Evolutionary conservation across 2,888 invertebrate genomes (phyloP).

Genomic region (Morpho helenor): DNA sequence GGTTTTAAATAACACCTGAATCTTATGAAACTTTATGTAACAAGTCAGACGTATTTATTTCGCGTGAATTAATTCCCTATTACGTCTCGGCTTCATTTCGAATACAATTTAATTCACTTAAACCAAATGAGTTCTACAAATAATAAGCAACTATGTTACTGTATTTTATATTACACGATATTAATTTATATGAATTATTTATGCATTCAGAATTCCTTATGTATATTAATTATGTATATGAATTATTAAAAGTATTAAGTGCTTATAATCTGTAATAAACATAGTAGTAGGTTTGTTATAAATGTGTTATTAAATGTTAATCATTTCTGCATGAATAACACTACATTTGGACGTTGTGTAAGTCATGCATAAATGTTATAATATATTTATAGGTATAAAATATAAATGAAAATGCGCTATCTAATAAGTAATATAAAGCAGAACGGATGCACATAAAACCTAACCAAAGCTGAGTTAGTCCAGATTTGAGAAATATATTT

Average conservation of each 20-base stretch:
- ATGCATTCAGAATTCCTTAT: constrained; percentile 19
- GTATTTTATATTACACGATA: constrained; percentile 20
- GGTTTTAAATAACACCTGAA: constrained; percentile 57
- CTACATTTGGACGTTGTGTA: background rate
- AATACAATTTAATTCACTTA: constrained; percentile 4
- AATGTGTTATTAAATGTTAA: constrained; percentile 8
- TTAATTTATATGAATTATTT: constrained; percentile 21
- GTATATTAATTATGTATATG: constrained; percentile 14
- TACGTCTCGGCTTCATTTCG: constrained; percentile 4
- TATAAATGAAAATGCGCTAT: constrained; percentile 11
- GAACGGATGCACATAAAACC: constrained; percentile 26
- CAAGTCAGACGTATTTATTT: constrained; percentile 15
- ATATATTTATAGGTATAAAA: constrained; percentile 4
- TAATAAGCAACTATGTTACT: constrained; percentile 20
- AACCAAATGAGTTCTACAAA: constrained; percentile 6
- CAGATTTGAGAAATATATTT: constrained; percentile 78
- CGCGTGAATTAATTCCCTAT: constrained; percentile 6
- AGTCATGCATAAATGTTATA: constrained; percentile 9
- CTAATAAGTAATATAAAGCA: constrained; percentile 21
- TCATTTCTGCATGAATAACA: constrained; percentile 3
- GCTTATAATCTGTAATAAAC: constrained; percentile 10
- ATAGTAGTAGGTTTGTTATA: constrained; percentile 4
- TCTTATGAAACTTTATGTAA: constrained; percentile 40
- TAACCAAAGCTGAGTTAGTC: constrained; percentile 70
- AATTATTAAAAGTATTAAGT: constrained; percentile 22